Evolutionary conservation across 2,888 invertebrate genomes (phyloP).

Genomic region (Heliconius aoede): DNA sequence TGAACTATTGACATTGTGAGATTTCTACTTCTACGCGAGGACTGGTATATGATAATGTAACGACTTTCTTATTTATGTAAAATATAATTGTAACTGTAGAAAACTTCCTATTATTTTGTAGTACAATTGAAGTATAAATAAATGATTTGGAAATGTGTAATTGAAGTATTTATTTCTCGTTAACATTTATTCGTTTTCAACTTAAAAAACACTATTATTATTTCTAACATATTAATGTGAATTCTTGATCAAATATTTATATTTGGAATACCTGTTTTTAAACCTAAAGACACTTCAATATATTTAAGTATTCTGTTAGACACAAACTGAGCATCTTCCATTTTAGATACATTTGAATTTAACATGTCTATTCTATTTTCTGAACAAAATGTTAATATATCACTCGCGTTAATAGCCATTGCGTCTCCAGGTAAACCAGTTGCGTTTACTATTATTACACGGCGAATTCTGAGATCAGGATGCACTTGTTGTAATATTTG

Average conservation of each 20-base stretch:
- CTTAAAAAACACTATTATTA: too few species aligned
- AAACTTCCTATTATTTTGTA: conserved; percentile 84
- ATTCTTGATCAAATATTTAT: conserved; percentile 61
- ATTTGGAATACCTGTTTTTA: conserved; percentile 76
- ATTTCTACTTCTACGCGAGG: conserved; percentile 59
- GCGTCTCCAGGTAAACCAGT: conserved; percentile 68
- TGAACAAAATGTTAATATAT: conserved; percentile 65
- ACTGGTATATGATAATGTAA: conserved; percentile 61
- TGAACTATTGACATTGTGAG: conserved; percentile 52
- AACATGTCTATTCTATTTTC: conserved; percentile 70
- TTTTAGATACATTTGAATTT: conserved; percentile 66
- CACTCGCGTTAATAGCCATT: conserved; percentile 71
- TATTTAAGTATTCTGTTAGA: conserved; percentile 70
- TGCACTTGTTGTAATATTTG: conserved; percentile 68
- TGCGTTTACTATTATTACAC: conserved; percentile 73
- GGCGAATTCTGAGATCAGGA: conserved; percentile 69
- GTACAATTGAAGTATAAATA: conserved; percentile 82
- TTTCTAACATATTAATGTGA: neutral
- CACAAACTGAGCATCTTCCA: conserved; percentile 61
- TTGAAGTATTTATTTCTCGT: conserved; percentile 39
- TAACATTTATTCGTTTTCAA: too few species aligned
- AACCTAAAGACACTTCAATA: conserved; percentile 72
- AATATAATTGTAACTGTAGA: conserved; percentile 81
- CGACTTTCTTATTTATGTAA: conserved; percentile 81
- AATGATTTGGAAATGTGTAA: conserved; percentile 75